Base-by-base conservation (phyloP, 2,888 invertebrate genomes). In the Pristionchus exspectatus region DNA sequence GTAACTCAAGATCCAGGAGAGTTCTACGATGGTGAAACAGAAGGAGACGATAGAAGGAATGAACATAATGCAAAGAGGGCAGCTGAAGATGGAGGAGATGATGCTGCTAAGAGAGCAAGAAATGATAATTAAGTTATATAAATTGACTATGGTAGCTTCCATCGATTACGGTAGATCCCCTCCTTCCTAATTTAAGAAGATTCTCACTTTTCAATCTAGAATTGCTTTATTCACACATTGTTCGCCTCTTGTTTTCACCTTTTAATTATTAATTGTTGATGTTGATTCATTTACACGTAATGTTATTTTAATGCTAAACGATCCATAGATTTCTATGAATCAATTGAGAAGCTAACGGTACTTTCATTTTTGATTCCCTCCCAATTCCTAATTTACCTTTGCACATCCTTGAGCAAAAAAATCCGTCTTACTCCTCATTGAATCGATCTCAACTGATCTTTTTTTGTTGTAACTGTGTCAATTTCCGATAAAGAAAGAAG, bases 1-100 rank as follows among this genome's bases (percentile, higher is more conserved):
- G 91, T 91, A 83, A 86, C 91, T 54, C 90, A 92, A 56, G 91
- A 94, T 87, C 89, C 88, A 10, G 93, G 92, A 21, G 93, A 93
- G 24, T 93, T 90, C 88, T 93, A 92, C 81, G 93, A 93, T 77
- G 92, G 92, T 24, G 93, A 93, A 54, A 90, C 81, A 18, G 93
- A 92, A 66, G 92, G 92, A 66, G 93, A 93, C 66, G 93, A 93
- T 69, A 90, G 92, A 38, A 66, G 91, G 16, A 92, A 93, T 83
- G 92, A 92, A 85, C 90, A 90, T 74, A 92, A 92, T 89, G 92
- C 91, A 2, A 93, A 92, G 90, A 85, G 91, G 90, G 92, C 91
- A 10, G 92, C 92, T 5, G 91, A 89, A 27, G 56, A 18, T 33
- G 84, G 12, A 9, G n/a, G 18, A 9, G 59, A 59, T 10, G 50